Conservation (phyloP, 2,888 invertebrate genomes). For the Leptinotarsa rubiginosa region DNA sequence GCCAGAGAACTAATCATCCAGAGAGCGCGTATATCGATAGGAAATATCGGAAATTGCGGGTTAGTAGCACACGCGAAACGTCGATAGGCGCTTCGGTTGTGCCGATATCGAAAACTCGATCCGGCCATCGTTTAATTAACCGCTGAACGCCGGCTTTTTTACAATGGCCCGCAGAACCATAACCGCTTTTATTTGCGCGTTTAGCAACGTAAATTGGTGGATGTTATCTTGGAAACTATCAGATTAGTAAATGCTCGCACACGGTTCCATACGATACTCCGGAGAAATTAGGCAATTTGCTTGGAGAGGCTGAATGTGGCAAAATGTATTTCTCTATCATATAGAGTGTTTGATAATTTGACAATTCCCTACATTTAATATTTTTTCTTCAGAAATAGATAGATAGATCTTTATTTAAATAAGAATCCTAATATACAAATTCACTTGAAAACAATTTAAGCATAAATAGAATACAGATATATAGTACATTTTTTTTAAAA, state of each 20-base stretch:
- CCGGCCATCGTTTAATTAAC: slow-evolving; percentile 46
- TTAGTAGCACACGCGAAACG: slow-evolving; percentile 52
- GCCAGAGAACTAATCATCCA: slow-evolving; percentile 33
- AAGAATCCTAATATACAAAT: too few species aligned
- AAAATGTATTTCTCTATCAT: background rate
- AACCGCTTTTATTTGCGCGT: slow-evolving; percentile 34
- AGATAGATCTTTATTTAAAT: too few species aligned
- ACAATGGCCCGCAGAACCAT: slow-evolving; percentile 27
- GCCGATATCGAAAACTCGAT: slow-evolving; percentile 43
- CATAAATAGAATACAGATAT: too few species aligned
- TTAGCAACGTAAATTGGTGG: slow-evolving; percentile 26
- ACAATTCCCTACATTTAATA: too few species aligned
- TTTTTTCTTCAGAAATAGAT: too few species aligned
- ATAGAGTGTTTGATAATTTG: too few species aligned
- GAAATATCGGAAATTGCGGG: slow-evolving; percentile 46
- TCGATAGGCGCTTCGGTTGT: slow-evolving; percentile 46
- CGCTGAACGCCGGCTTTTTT: slow-evolving; percentile 35
- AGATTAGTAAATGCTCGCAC: slow-evolving; percentile 24
- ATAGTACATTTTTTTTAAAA: too few species aligned
- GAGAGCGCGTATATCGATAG: slow-evolving; percentile 25
- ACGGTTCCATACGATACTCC: slow-evolving; percentile 7
- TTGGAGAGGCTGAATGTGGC: background rate
- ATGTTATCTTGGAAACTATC: slow-evolving; percentile 26
- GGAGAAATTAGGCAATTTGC: background rate
- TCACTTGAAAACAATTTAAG: too few species aligned